Base-by-base conservation (phyloP, 2,888 invertebrate genomes). In the Agrochola macilenta region DNA sequence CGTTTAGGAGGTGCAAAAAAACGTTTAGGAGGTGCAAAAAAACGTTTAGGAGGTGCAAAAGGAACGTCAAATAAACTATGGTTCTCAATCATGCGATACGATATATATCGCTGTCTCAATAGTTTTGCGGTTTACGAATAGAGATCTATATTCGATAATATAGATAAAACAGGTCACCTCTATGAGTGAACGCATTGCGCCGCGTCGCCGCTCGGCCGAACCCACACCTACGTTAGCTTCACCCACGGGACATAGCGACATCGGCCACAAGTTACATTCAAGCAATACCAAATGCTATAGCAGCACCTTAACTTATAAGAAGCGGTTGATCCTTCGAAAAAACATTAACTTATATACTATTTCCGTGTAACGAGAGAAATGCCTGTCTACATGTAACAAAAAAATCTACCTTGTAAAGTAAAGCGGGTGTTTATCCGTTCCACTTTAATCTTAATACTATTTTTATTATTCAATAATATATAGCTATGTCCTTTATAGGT, bases 401-500 rank as follows among this genome's bases (percentile, higher is more conserved):
- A 88, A 84, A 86, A 78, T 89, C 94, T 96, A 96, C 96, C 96
- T 96, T 95, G 88, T 92, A 91, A 94, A 93, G 90, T 92, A 94
- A 95, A 95, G 95, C 93, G 93, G 95, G 93, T 91, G 94, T 92
- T 91, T 90, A 93, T 95, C 94, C 94, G 84, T 94, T 95, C 93
- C 95, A 95, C 93, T 94, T 94, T 93, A 89, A 90, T 93, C 92
- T 35, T 35, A 35, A 91, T 87, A 92, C 94, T 94, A 93, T 90
- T 68, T 89, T 92, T 92, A 81, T 93, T 89, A 93, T 91, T 94
- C 94, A 96, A 96, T 96, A 96, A 96, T 96, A 96, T 95, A 96
- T 95, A 96, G 92, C 95, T 96, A 96, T 96, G 94, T 95, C 94
- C 52, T 23, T 52, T 96, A 96, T 95, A 95, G 93, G 94, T 96